Percentiles rank a stretch among this genome's conserved stretches.
Conservation (phyloP, 1,140 invertebrate genomes). For the Gryon sp. region DNA sequence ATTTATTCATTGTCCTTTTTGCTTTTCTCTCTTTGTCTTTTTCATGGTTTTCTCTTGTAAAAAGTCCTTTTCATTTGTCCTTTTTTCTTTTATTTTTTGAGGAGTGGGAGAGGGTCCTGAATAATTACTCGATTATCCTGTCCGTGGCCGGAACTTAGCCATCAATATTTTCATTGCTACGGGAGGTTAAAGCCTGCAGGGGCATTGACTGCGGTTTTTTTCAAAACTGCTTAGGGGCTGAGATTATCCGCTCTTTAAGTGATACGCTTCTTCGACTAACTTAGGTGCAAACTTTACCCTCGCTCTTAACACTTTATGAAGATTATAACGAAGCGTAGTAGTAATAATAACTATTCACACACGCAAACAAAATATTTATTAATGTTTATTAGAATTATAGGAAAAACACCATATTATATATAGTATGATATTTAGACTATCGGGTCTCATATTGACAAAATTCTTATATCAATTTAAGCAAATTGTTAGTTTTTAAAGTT, state of each 20-base stretch:
- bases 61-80: not conserved
- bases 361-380: too few relatives aligned
- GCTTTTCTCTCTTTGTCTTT: not conserved
- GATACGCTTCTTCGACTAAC: slow-evolving; percentile 51
- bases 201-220: slow-evolving; percentile 56
- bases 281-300: too few relatives aligned
- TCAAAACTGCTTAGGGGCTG: slow-evolving; percentile 56
- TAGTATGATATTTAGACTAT: too few relatives aligned
- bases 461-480: too few relatives aligned
- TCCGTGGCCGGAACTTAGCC: slow-evolving; percentile 69
- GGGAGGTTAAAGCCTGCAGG: slow-evolving; percentile 53
- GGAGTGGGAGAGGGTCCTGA: slow-evolving; percentile 44
- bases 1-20: not conserved
- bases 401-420: too few relatives aligned
- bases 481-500: too few relatives aligned
- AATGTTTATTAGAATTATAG: too few relatives aligned
- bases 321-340: too few relatives aligned
- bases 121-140: slow-evolving; percentile 75
- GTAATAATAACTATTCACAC: too few relatives aligned
- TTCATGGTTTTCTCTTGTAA: too few relatives aligned
- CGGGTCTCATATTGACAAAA: too few relatives aligned
- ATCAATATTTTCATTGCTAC: slow-evolving; percentile 74
- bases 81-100: slow-evolving; percentile 36
- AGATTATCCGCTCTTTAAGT: slow-evolving; percentile 61
- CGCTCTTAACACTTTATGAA: too few relatives aligned